Evolutionary conservation across 2,113 vertebrate species (phyloP).

Genomic region (Misgurnus mizolepis): DNA sequence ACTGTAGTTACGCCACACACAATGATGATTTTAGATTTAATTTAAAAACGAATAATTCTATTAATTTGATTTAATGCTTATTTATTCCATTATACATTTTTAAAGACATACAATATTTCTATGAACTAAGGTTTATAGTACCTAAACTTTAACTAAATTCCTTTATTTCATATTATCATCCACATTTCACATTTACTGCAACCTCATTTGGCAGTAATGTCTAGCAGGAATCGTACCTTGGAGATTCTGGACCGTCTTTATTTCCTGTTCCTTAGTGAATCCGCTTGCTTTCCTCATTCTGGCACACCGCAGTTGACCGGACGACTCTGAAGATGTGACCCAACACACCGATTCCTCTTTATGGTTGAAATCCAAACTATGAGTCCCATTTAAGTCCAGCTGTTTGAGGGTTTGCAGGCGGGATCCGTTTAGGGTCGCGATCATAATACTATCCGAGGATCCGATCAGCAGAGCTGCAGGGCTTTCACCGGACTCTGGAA

Average conservation of each 20-base stretch:
- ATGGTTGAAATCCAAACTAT: constrained; percentile 84
- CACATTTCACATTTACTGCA: neutral
- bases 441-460: constrained; percentile 80
- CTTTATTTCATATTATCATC: neutral
- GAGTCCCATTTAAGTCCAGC: constrained; percentile 77
- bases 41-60: too few species aligned
- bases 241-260: constrained; percentile 81
- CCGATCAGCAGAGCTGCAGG: constrained; percentile 84
- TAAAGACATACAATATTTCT: too few species aligned
- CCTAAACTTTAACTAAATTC: neutral
- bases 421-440: constrained; percentile 86
- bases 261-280: constrained; percentile 78
- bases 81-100: too few species aligned
- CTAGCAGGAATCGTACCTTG: constrained; percentile 78
- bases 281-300: constrained; percentile 76
- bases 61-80: too few species aligned
- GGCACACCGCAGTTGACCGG: constrained; percentile 83
- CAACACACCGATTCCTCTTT: constrained; percentile 86
- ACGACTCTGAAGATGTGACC: constrained; percentile 82
- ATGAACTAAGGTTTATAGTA: too few species aligned
- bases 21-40: too few species aligned
- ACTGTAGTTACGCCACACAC: too few species aligned
- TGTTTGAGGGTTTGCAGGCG: constrained; percentile 71
- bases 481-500: constrained; percentile 81
- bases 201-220: neutral